These are phyloP conservation scores for Copsychus sechellarum DNA, from an alignment of 2,113 vertebrate genomes.

Conservation along the genomic window DNA sequence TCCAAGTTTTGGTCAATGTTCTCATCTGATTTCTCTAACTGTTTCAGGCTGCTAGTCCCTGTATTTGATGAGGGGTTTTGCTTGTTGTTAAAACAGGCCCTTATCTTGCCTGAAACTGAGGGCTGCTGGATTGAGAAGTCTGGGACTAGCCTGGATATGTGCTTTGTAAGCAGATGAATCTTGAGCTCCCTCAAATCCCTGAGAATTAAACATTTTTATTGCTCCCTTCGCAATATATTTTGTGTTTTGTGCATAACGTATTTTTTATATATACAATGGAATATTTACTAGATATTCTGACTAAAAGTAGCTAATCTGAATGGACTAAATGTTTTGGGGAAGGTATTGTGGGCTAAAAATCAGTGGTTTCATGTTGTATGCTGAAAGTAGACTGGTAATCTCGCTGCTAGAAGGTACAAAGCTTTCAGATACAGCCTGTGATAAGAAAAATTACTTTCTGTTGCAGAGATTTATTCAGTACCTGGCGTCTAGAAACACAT, in stretches of 20 bases:
- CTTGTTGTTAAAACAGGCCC: neutral
- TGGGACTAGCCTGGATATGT: neutral
- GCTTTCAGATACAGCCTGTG: neutral
- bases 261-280: neutral
- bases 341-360: neutral
- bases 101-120: neutral
- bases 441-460: slow-evolving; percentile 50
- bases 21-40: neutral
- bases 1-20: neutral
- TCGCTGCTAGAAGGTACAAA: neutral
- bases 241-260: neutral
- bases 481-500: slow-evolving; percentile 97
- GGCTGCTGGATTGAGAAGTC: neutral
- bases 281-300: neutral
- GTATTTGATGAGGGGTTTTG: neutral
- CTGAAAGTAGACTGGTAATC: neutral
- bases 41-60: neutral
- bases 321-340: neutral
- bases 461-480: slow-evolving; percentile 97
- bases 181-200: neutral
- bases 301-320: neutral
- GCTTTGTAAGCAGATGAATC: neutral
- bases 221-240: neutral
- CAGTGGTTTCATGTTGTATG: neutral
- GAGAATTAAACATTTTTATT: neutral